Evolutionary conservation across 2,797 vertebrate species (phyloP).

Genomic region (Uromys caudimaculatus): DNA sequence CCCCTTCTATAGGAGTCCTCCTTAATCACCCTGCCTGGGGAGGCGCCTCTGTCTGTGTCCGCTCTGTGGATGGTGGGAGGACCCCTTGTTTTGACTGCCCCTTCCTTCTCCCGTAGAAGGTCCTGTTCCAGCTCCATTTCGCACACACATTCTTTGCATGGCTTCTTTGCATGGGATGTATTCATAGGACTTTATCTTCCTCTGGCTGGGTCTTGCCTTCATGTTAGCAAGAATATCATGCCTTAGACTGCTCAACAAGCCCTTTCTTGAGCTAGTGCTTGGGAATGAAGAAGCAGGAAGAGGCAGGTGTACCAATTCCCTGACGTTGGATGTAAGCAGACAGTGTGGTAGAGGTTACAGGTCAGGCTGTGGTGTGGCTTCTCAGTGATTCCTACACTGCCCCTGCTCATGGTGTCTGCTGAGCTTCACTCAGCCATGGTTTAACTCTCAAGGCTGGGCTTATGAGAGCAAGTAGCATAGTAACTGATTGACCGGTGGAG

Average conservation of each 20-base stretch:
- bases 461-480: not conserved
- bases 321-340: not conserved
- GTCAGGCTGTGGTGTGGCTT: not conserved
- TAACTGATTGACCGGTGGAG: conserved; percentile 5
- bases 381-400: accelerated
- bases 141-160: not conserved
- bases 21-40: not conserved
- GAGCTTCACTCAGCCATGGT: not conserved
- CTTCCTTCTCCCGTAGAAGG: not conserved
- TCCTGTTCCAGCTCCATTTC: not conserved
- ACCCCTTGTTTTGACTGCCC: not conserved
- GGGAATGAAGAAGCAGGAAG: not conserved
- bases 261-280: not conserved
- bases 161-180: not conserved
- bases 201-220: not conserved
- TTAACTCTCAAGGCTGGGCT: not conserved
- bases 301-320: not conserved
- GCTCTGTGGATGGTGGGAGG: not conserved
- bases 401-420: not conserved
- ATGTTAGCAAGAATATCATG: not conserved
- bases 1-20: not conserved
- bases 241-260: not conserved
- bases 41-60: not conserved
- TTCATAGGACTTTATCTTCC: not conserved
- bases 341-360: not conserved